phyloP scores from a whole-genome alignment of 2,113 vertebrate species.

The Neolamprologus fasciatus region DNA sequence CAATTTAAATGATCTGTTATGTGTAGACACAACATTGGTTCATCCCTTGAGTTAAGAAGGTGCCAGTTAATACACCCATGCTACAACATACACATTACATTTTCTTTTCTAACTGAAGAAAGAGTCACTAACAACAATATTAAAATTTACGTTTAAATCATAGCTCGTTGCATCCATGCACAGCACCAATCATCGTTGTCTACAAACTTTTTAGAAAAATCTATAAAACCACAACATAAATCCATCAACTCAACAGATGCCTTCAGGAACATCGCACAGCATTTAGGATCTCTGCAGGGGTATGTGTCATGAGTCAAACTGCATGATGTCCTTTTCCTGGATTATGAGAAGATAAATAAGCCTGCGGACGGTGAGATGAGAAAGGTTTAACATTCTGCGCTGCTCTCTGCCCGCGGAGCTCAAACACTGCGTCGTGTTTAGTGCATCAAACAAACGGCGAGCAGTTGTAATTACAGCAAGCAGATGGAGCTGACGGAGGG shows the following conservation, averaged over 20 bases:
- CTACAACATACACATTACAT: not conserved
- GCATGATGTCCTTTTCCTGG: not conserved
- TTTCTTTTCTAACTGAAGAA: not conserved
- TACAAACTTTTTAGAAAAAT: not conserved
- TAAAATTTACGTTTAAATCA: not conserved
- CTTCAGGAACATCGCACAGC: not conserved
- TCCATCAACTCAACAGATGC: not conserved
- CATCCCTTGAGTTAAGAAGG: not conserved
- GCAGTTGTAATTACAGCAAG: not conserved
- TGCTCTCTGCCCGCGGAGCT: constrained; percentile 32
- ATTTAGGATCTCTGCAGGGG: not conserved
- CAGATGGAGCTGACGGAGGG: not conserved
- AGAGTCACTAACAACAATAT: not conserved
- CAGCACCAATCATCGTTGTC: not conserved
- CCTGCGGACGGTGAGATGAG: not conserved
- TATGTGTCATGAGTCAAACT: not conserved
- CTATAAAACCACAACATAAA: not conserved
- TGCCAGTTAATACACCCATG: not conserved
- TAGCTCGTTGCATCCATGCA: not conserved
- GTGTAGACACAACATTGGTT: not conserved
- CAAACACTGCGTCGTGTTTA: not conserved
- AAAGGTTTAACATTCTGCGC: not conserved
- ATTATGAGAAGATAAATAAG: not conserved
- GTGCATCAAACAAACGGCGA: not conserved
- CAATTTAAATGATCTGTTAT: not conserved